Evolutionary conservation across 1,140 invertebrate species (phyloP), one percentile per base, ranked within the genome.

Genomic region (Eurytemora carolleeae): DNA sequence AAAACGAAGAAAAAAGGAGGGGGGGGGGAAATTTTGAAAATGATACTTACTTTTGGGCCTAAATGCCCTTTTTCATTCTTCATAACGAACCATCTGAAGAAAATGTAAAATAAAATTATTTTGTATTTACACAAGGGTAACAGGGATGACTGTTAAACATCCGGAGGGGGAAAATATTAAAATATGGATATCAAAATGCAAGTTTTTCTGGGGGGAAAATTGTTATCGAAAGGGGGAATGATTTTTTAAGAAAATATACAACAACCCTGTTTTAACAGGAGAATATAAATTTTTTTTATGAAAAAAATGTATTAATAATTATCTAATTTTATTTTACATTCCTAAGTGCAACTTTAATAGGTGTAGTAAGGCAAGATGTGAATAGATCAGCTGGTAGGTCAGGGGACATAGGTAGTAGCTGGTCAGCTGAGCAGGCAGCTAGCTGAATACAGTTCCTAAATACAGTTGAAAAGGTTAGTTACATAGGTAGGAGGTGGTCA

Each of bases 381-480:
- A 98, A 99, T 54, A 98, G 78, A 77, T 99, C 95, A 17, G 94
- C 94, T n/a, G 95, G 95, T 65, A 99, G 76, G 73, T 96, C 88
- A 20, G 94, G 87, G 77, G 95, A 91, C 87, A 95, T 94, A 2
- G 95, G 95, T 64, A 99, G 78, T 65, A 86, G 82, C 74, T 99
- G 89, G 69, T 85, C 85, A 17, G 83, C 81, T 24, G 83, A 80
- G 73, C 95, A 98, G 19, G 95, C 93, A 22, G 86, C 95, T 66
- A 99, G 74, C 71, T 97, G 91, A 69, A 98, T 97, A 72, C 92
- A 97, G 72, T 91, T 86, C 71, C 83, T 82, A 71, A 83, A 89
- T n/a, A n/a, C 95, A 17, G 94, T 94, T n/a, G 95, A 95, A 65
- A 99, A 75, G 73, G 95, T 88, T 20, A 94, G 87, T 77, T 95